Evolutionary conservation across 64 coral and sea anemone species (phyloP), one percentile per base, ranked within the genome.

Genomic region (Montipora efflorescens): DNA sequence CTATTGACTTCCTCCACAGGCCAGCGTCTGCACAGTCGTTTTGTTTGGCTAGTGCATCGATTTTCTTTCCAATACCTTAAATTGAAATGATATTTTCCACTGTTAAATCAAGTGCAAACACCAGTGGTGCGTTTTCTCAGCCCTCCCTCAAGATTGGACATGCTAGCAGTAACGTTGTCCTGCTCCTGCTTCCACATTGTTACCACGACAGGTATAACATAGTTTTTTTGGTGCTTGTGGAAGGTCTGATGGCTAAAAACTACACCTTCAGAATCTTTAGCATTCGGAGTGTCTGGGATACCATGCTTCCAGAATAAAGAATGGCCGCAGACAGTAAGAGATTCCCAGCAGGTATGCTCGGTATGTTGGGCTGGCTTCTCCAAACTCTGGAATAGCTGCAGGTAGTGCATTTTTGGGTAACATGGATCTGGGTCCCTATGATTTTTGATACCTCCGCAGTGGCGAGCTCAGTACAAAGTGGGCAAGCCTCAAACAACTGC

Each of bases 11-110:
- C 23, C 23, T 25, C 83, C 91, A 93, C 62, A 77, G 55, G 0
- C 75, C 91, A 79, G 87, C 75, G 80, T 87, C 75, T 79, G 13
- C 36, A 68, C 67, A 93, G 4, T 75, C 71, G 53, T 88, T 88
- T 4, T 51, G 49, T 23, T 88, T 88, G 5, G 67, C 67, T 18
- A 88, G 28, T 2, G 67, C 22, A 68, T 68, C 64, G 46, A 18
- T 15, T 7, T 87, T 74, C 49, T 75, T 88, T 12, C 85, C 45
- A 46, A 88, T 69, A 10, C 85, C 85, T 88, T 44, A 20, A 43
- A 88, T 53, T 0, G 5, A 53, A 53, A 53, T 53, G 8, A 53
- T 53, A 7, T 53, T 53, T 25, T 25, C 23, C 23, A 25, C 8
- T 53, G 5, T 53, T 5, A 53, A 53, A 53, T 8, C 8, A 5